Conservation (phyloP, 2,888 invertebrate species). For the Ceratothoa steindachneri region DNA sequence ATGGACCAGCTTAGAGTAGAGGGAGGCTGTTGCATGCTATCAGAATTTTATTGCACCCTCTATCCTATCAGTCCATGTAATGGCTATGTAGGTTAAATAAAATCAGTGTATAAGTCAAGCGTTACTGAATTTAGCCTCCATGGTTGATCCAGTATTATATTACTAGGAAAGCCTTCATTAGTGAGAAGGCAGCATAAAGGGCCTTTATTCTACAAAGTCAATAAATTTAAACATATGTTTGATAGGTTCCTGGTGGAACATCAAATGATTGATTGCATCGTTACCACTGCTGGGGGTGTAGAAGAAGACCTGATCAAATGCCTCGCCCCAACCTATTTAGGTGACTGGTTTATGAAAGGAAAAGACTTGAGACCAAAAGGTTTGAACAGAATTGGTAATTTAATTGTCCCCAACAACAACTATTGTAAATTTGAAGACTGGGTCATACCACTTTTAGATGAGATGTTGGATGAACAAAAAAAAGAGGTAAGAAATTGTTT, state of each 20-base stretch:
- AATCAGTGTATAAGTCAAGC: too few species aligned
- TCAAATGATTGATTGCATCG: constrained; percentile 88
- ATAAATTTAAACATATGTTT: too few species aligned
- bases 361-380: constrained; percentile 71
- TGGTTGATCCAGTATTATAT: too few species aligned
- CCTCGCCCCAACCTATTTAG: constrained; percentile 86
- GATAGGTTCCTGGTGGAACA: constrained; percentile 73
- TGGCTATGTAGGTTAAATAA: too few species aligned
- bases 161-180: too few species aligned
- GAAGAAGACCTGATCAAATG: constrained; percentile 99
- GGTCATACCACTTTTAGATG: constrained; percentile 87
- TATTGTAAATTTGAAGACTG: constrained; percentile 97
- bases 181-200: too few species aligned
- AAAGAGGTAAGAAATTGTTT: constrained; percentile 58
- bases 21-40: too few species aligned
- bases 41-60: too few species aligned
- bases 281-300: constrained; percentile 94
- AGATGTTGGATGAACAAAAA: constrained; percentile 83
- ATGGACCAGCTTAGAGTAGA: too few species aligned
- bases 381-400: constrained; percentile 85
- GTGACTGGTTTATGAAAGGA: constrained; percentile 81
- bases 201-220: too few species aligned
- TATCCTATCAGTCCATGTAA: too few species aligned
- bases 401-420: constrained; percentile 95
- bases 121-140: too few species aligned